Conservation (phyloP, 2,888 invertebrate genomes). For the Thalpophila matura region DNA sequence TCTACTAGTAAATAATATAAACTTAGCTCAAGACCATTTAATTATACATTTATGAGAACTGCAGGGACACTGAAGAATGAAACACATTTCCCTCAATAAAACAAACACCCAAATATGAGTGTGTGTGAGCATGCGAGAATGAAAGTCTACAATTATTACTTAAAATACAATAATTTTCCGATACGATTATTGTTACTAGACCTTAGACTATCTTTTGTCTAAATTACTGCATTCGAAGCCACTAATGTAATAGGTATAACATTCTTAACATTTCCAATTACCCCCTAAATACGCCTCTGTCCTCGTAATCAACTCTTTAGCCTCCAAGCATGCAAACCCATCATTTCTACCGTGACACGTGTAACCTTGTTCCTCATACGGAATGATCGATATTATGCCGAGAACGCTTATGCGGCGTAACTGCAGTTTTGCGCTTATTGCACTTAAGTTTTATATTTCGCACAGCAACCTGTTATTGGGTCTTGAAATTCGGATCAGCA, state of each 20-base stretch:
- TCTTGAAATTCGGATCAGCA: constrained; percentile 23
- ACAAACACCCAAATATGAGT: too few species aligned
- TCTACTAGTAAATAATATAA: neutral
- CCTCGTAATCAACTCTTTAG: constrained; percentile 62
- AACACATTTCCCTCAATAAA: too few species aligned
- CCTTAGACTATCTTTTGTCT: neutral
- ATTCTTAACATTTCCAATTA: constrained; percentile 15
- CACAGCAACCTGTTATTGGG: constrained; percentile 30
- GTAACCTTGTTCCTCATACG: constrained; percentile 80
- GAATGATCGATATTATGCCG: constrained; percentile 52
- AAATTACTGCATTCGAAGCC: neutral
- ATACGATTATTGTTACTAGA: too few species aligned
- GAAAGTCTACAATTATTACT: too few species aligned
- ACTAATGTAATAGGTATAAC: neutral
- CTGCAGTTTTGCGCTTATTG: constrained; percentile 38
- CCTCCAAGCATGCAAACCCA: constrained; percentile 71
- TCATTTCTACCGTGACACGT: constrained; percentile 75
- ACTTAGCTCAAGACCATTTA: too few species aligned
- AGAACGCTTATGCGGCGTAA: constrained; percentile 46
- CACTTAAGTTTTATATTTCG: constrained; percentile 37
- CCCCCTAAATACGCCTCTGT: constrained; percentile 52
- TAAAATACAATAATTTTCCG: too few species aligned
- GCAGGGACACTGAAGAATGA: too few species aligned
- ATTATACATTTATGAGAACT: too few species aligned
- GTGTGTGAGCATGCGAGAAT: too few species aligned